phyloP scores from a whole-genome alignment of 2,888 invertebrate genomes.

The Brachypterus glaber region DNA sequence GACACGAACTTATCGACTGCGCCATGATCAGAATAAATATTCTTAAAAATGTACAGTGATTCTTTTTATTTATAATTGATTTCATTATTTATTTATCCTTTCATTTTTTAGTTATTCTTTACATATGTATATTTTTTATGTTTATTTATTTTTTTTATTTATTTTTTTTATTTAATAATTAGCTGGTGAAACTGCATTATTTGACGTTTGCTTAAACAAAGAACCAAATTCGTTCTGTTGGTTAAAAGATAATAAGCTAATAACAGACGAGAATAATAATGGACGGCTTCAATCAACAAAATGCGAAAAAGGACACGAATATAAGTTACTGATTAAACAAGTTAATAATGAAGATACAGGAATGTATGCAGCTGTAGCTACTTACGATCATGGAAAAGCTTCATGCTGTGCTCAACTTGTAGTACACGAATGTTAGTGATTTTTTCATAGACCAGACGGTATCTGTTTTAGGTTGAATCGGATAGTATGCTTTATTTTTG shows the following conservation, averaged over 20 bases:
- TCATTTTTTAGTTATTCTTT: neutral
- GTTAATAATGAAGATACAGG: conserved; percentile 72
- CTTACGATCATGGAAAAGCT: conserved; percentile 68
- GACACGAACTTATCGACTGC: no score
- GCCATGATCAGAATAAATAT: no score
- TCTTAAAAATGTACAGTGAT: no score
- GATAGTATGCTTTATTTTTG: no score
- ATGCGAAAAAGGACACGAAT: conserved; percentile 50
- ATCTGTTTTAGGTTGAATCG: no score
- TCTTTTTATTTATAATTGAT: no score
- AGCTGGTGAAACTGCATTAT: conserved; percentile 77
- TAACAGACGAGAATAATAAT: conserved; percentile 56
- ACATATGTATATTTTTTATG: neutral
- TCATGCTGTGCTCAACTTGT: conserved; percentile 81
- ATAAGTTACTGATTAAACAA: conserved; percentile 66
- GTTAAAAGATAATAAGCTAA: conserved; percentile 80
- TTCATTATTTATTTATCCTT: no score
- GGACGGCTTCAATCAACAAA: conserved; percentile 60
- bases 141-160: conserved; percentile 6
- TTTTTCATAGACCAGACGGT: no score
- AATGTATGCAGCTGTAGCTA: conserved; percentile 81
- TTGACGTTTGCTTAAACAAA: conserved; percentile 66
- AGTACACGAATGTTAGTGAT: conserved; percentile 69
- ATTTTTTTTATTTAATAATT: conserved; percentile 18
- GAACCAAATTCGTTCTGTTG: conserved; percentile 62